Evolutionary conservation across 2,113 vertebrate genomes (phyloP).

Genomic region (Ellobius talpinus): DNA sequence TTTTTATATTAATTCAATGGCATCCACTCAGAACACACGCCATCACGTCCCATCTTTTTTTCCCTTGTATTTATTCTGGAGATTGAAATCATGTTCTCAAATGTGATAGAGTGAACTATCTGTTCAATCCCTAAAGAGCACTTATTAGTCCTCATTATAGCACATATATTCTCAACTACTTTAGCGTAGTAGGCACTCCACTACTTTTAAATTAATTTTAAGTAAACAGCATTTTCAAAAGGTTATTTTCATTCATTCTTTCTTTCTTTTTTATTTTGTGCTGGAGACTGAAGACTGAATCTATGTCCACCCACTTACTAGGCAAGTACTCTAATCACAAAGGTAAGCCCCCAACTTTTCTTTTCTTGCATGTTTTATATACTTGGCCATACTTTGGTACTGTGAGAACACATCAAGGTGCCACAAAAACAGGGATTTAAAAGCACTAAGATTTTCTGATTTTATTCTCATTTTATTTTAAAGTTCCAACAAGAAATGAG

Average conservation of each 20-base stretch:
- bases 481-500: neutral
- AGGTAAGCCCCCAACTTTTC: neutral
- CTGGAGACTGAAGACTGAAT: neutral
- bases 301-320: neutral
- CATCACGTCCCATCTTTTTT: neutral
- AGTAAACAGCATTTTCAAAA: neutral
- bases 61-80: neutral
- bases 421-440: slow-evolving; percentile 18
- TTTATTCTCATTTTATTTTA: slow-evolving; percentile 45
- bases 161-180: neutral
- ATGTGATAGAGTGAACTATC: neutral
- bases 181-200: neutral
- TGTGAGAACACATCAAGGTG: neutral
- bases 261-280: neutral
- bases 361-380: slow-evolving; percentile 26
- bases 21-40: neutral
- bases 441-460: slow-evolving; percentile 21
- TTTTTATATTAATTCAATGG: neutral
- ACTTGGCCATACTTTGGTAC: neutral
- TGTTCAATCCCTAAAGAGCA: no score
- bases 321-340: no score
- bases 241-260: neutral
- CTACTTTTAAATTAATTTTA: neutral
- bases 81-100: neutral
- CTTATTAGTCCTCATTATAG: no score